Evolutionary conservation across 2,888 invertebrate genomes (phyloP), one percentile per base, ranked within the genome.

Genomic region (Ophraella communa): DNA sequence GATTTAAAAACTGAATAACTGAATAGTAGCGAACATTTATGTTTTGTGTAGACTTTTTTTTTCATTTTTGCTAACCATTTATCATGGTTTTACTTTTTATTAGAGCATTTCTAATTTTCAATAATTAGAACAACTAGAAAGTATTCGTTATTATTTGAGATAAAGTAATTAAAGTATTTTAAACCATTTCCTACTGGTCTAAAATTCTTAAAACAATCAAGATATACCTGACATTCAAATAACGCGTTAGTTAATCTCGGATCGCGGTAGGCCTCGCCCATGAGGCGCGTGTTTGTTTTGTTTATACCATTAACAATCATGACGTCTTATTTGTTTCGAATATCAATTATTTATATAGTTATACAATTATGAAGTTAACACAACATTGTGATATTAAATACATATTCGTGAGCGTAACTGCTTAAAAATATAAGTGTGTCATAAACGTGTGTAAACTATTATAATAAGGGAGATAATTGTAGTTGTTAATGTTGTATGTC

Each of bases 221-320:
- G 52, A 33, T 57, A 35, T 33, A 14, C 17, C 33, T 35, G 14
- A 30, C 44, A 45, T 60, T 60, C 60, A 52, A 51, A 24, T 27
- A 4, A 14, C 27, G 17, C 24, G 24, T 51, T 51, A 64, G 59
- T 59, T 51, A 49, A 49, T 52, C 60, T 64, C 51, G 51, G 55
- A 30, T 60, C 60, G 30, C 27, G 60, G 42, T 55, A 60, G 60
- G 56, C 64, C 56, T 35, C 55, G 64, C 60, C 64, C 10, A 35
- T n/a, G 59, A 54, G 45, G 59, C 49, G 33, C 54, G 55, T 54
- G 61, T 30, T 42, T 56, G 51, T 56, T 56, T 61, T 27, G 53
- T 33, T 61, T 53, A 17, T 27, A n/a, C 20, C 14, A 27, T 21
- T 47, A 23, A 45, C 3, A 47, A 11, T 39, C 17, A 39, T 39